Percentiles rank a stretch among this genome's conserved stretches.
Evolutionary conservation across 2,113 vertebrate species (phyloP).

Genomic region (Maccullochella peelii): DNA sequence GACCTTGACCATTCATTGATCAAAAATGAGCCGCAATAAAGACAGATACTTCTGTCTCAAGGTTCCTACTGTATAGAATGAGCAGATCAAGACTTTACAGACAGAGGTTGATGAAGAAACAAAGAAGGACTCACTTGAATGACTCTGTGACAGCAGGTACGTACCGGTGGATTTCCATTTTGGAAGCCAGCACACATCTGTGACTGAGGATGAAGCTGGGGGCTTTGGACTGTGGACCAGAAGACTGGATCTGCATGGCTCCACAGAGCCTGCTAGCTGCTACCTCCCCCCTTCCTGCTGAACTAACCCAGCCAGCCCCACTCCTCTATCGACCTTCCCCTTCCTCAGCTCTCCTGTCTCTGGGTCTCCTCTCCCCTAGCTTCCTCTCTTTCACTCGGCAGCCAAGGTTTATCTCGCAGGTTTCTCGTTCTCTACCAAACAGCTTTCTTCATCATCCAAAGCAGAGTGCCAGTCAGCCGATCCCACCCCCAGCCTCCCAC

Average conservation of each 20-base stretch:
- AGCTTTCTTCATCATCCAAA: constrained; percentile 46
- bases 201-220: constrained; percentile 62
- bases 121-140: not conserved
- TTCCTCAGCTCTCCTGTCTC: constrained; percentile 1
- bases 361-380: constrained; percentile 1
- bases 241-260: constrained; percentile 72
- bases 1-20: not conserved
- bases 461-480: not conserved
- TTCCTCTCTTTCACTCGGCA: constrained; percentile 11
- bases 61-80: not conserved
- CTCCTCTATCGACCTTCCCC: constrained; percentile 17
- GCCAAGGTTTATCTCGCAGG: constrained; percentile 4
- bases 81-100: not conserved
- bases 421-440: constrained; percentile 35
- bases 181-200: constrained; percentile 68
- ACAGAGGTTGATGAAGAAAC: not conserved
- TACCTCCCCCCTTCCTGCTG: not conserved
- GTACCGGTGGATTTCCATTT: constrained; percentile 79
- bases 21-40: not conserved
- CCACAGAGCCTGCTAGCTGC: constrained; percentile 18
- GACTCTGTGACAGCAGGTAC: constrained; percentile 51
- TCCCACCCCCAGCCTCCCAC: constrained; percentile 6
- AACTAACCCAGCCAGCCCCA: constrained; percentile 19
- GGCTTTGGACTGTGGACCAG: constrained; percentile 58
- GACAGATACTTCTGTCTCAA: not conserved